These are phyloP conservation scores for Pseudococcus longispinus DNA, from an alignment of 2,888 invertebrate species.

Conservation along the genomic window DNA sequence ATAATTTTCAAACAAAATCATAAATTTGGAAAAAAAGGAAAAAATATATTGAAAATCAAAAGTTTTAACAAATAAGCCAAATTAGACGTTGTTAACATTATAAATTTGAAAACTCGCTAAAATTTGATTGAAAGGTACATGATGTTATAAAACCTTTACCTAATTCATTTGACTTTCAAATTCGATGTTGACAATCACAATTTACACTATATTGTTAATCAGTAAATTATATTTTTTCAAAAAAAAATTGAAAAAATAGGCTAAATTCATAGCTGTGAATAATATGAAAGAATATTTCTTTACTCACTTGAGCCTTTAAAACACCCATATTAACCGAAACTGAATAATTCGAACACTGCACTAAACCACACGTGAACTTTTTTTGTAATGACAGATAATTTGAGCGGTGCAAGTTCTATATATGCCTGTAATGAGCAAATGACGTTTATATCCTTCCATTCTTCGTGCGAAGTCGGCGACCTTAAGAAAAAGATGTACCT, in stretches of 20 bases:
- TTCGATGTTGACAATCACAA: no score
- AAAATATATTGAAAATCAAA: no score
- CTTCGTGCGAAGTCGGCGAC: conserved; percentile 48
- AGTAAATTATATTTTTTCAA: no score
- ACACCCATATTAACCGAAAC: background rate
- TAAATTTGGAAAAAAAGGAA: no score
- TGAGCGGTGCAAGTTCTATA: conserved; percentile 34
- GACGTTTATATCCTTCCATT: conserved; percentile 46
- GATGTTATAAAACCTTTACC: no score
- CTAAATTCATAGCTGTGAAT: background rate
- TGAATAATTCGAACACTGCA: conserved; percentile 5
- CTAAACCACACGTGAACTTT: conserved; percentile 34
- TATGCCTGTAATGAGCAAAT: conserved; percentile 37
- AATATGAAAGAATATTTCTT: background rate
- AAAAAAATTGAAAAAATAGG: background rate
- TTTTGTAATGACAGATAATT: conserved; percentile 32
- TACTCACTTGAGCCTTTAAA: conserved; percentile 32
- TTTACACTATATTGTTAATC: no score
- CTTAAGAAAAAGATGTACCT: conserved; percentile 51
- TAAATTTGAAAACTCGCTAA: no score
- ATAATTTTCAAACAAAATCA: no score
- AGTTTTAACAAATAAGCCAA: no score
- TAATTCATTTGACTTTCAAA: no score
- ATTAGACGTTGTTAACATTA: no score
- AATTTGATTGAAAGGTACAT: no score